Conservation (phyloP, 2,888 invertebrate genomes). For the Drosophila dives region DNA sequence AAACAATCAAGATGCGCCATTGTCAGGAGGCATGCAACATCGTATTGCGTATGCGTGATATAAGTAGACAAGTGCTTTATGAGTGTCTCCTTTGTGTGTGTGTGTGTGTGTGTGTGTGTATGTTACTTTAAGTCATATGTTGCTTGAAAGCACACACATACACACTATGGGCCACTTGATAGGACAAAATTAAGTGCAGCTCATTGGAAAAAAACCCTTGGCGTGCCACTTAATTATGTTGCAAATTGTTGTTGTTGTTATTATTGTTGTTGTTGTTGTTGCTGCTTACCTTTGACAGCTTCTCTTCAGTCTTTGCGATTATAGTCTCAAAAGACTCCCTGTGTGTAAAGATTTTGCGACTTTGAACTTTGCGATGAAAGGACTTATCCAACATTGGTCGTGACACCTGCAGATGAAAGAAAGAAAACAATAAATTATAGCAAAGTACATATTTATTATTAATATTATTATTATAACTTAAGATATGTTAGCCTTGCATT, state of each 20-base stretch:
- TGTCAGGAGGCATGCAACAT: constrained; percentile 27
- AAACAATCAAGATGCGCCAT: constrained; percentile 12
- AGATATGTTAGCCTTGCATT: background rate
- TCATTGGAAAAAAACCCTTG: constrained; percentile 25
- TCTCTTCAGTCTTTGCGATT: constrained; percentile 93
- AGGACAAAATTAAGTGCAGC: constrained; percentile 30
- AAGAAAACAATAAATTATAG: background rate
- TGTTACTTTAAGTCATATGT: background rate
- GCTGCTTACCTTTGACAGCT: constrained; percentile 88
- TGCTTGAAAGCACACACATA: constrained; percentile 7
- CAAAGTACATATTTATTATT: background rate
- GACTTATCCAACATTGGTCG: constrained; percentile 94
- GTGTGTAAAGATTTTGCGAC: constrained; percentile 95
- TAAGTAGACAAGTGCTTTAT: constrained; percentile 1
- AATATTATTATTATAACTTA: background rate
- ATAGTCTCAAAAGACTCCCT: constrained; percentile 95
- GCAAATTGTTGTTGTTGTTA: constrained; percentile 3
- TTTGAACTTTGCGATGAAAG: constrained; percentile 95
- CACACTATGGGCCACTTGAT: constrained; percentile 19
- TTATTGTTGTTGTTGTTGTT: background rate
- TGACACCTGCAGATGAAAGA: constrained; percentile 87
- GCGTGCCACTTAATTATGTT: constrained; percentile 42
- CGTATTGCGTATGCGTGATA: constrained; percentile 32
- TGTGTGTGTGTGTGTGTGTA: background rate
- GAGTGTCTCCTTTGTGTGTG: background rate